Conservation (phyloP, 2,888 invertebrate species). For the Margaritifera margaritifera region DNA sequence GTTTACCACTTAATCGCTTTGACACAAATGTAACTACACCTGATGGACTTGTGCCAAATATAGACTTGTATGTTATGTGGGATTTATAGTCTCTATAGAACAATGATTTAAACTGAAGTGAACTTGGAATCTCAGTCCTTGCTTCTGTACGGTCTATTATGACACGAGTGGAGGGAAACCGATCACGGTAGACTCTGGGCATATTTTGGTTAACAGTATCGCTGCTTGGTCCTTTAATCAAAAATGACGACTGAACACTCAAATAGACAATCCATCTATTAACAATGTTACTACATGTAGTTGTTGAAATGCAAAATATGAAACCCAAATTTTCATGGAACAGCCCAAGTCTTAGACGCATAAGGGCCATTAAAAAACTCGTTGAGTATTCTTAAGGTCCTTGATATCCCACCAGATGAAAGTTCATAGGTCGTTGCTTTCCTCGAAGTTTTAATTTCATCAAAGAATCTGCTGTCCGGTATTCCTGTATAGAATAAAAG, state of each 20-base stretch:
- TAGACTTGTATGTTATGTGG: conserved; percentile 22
- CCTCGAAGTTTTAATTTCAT: too few species aligned
- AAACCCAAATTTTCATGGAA: conserved; percentile 24
- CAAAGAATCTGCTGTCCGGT: too few species aligned
- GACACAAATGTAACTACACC: conserved; percentile 27
- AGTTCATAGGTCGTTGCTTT: too few species aligned
- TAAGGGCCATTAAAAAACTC: conserved; percentile 30
- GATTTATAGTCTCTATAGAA: conserved; percentile 35
- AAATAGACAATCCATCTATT: conserved; percentile 29
- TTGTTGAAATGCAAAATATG: conserved; percentile 18
- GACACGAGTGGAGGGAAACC: conserved; percentile 21
- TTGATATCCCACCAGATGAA: too few species aligned
- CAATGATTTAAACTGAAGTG: conserved; percentile 22
- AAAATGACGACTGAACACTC: conserved; percentile 9
- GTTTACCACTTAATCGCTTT: conserved; percentile 28
- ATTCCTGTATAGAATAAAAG: too few species aligned
- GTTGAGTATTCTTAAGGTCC: conserved; percentile 19
- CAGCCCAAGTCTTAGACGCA: conserved; percentile 19
- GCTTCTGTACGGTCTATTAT: conserved; percentile 40
- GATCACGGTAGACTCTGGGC: conserved; percentile 14
- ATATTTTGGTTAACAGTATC: conserved; percentile 7
- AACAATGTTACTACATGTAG: conserved; percentile 17
- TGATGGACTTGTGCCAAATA: conserved; percentile 27
- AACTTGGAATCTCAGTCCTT: conserved; percentile 19
- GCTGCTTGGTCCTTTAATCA: conserved; percentile 21